Base-by-base conservation (phyloP, 37 sponge, comb jelly and placozoan genomes). In the Cladorhizidae sp. region DNA sequence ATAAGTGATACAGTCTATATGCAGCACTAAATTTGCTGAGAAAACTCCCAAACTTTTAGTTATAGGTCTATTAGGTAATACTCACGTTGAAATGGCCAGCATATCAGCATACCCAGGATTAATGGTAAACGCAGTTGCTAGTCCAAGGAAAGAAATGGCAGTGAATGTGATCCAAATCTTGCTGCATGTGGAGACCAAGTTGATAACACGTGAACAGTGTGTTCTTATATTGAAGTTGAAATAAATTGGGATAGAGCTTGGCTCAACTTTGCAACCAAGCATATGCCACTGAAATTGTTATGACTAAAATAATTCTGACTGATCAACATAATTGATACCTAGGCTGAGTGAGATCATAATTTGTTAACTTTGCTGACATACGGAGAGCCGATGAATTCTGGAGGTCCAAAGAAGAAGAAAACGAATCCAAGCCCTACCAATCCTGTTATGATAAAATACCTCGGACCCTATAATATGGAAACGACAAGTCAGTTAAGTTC, bases 351-450 rank as follows among this genome's bases (percentile, higher is more conserved):
- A n/a, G 8, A 45, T 45, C 9, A 12, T 45, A 45, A 12, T 12
- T 12, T 45, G 9, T 12, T 45, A 12, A 45, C 5, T 12, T 45
- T 45, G 9, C 5, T 59, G 18, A 58, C 82, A 38, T 59, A 75
- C 75, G 81, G 82, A 15, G 33, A 18, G 1, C 61, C 17, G 39
- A 87, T 87, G 68, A 81, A 87, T 29, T 73, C 75, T 3, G 82
- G 72, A 42, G 88, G 88, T 37, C 88, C 88, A 57, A 87, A 39
- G n/a, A 81, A 81, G 65, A 81, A 76, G 63, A 40, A 81, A 14
- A 58, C 56, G 25, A 87, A 32, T 36, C 77, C 83, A 76, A 8
- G n/a, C 45, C 71, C 22, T 28, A 81, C 11, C 1, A 76, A 35
- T 32, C 88, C 88, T 81, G 33, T 2, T 12, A 81, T 41, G 25